Evolutionary conservation across 2,797 vertebrate species (phyloP).

Genomic region (Malacoctenus gilli): DNA sequence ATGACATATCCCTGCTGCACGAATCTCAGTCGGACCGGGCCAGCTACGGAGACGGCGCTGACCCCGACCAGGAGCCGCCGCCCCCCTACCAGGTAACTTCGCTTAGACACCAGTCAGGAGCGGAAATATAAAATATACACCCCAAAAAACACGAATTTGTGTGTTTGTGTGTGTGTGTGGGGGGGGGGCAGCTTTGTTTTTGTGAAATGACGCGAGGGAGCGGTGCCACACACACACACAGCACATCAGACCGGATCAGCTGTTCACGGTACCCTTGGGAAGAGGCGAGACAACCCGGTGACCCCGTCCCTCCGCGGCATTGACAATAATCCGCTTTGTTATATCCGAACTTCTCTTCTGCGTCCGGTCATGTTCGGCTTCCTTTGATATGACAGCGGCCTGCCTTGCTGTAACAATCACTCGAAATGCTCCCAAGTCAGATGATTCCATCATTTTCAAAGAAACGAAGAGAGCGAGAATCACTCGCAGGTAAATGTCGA

Average conservation of each 20-base stretch:
- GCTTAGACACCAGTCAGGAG: neutral
- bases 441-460: too few relatives aligned
- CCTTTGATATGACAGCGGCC: constrained; percentile 30
- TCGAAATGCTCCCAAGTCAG: neutral
- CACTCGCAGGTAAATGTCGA: too few relatives aligned
- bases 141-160: too few relatives aligned
- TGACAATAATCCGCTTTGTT: constrained; percentile 75
- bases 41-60: constrained; percentile 92
- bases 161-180: too few relatives aligned
- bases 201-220: neutral
- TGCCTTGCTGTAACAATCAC: neutral
- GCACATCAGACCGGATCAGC: constrained; percentile 19
- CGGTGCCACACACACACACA: neutral
- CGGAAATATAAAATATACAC: too few relatives aligned
- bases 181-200: too few relatives aligned
- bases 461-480: too few relatives aligned
- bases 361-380: constrained; percentile 17
- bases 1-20: constrained; percentile 97
- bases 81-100: constrained; percentile 94
- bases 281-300: constrained; percentile 21
- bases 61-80: constrained; percentile 94
- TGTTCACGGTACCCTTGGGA: constrained; percentile 36
- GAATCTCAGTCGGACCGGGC: constrained; percentile 96
- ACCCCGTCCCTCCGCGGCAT: constrained; percentile 48
- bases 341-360: constrained; percentile 41